Percentiles rank a stretch among this genome's conserved stretches.
phyloP scores from a whole-genome alignment of 2,797 vertebrate species.

The Pseudotriccus pelzelni region DNA sequence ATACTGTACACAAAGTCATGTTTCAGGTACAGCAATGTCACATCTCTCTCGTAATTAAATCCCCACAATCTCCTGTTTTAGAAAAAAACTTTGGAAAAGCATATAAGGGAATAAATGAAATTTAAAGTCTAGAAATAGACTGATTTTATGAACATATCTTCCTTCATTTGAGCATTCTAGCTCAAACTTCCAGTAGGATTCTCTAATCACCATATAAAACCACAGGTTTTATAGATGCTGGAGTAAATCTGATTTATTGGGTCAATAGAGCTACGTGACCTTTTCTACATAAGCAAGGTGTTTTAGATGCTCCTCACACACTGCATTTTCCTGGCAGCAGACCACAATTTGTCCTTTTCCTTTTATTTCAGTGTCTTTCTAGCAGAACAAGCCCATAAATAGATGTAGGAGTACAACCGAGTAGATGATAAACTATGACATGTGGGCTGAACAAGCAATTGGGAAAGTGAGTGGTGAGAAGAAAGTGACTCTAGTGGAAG shows the following conservation, averaged over 20 bases:
- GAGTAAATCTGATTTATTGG: not conserved
- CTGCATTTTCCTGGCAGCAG: not conserved
- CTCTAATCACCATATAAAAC: not conserved
- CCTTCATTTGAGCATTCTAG: not conserved
- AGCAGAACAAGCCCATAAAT: conserved; percentile 30
- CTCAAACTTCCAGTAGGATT: not conserved
- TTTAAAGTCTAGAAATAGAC: not conserved
- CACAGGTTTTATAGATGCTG: not conserved
- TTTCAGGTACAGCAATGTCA: not conserved
- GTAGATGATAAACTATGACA: conserved; percentile 24
- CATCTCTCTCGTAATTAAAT: not conserved
- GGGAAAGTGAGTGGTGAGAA: not conserved
- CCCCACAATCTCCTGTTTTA: not conserved
- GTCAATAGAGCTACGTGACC: not conserved
- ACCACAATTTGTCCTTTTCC: not conserved
- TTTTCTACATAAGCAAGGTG: not conserved
- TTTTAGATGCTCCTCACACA: not conserved
- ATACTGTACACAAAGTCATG: not conserved
- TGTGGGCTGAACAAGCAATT: conserved; percentile 18
- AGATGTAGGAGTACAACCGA: not conserved
- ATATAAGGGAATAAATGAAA: not conserved
- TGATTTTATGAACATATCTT: not conserved
- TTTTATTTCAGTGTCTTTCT: not conserved
- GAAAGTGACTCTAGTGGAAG: conserved; percentile 18
- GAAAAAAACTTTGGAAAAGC: not conserved